Percentiles rank a stretch among this genome's conserved stretches.
Evolutionary conservation across 2,797 vertebrate genomes (phyloP).

Genomic region (Ctenochaetus hawaiiensis): DNA sequence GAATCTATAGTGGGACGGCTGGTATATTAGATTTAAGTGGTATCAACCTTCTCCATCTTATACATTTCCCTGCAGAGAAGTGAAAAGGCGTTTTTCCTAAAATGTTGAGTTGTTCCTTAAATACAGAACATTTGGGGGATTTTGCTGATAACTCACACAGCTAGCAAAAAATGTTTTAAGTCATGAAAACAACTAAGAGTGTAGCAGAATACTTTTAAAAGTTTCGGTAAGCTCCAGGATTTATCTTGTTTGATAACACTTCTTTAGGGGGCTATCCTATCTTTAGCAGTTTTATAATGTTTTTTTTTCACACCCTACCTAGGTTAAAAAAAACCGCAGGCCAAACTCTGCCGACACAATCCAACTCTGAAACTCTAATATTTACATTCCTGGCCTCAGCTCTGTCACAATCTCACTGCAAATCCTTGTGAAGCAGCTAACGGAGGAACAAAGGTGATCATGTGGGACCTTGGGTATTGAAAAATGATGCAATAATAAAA

Average conservation of each 20-base stretch:
- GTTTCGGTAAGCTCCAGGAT: not conserved
- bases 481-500: slow-evolving; percentile 42
- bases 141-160: not conserved
- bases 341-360: not conserved
- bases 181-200: not conserved
- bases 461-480: slow-evolving; percentile 14
- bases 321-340: not conserved
- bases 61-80: not conserved
- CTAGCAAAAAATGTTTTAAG: not conserved
- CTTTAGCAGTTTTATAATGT: not conserved
- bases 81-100: not conserved
- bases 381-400: slow-evolving; percentile 8
- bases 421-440: slow-evolving; percentile 9
- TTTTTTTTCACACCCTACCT: not conserved
- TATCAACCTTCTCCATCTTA: not conserved
- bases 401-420: not conserved
- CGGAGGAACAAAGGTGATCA: slow-evolving; percentile 33
- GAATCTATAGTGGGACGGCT: not conserved
- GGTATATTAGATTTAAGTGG: not conserved
- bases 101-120: not conserved
- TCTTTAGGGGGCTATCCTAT: not conserved
- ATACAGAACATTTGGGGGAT: not conserved
- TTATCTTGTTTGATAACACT: not conserved
- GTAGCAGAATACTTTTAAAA: not conserved
- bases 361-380: not conserved